A percentile compares a stretch with the other conserved stretches of the same genome.
Evolutionary conservation across 1,140 invertebrate species (phyloP).

Genomic region (Manduca sexta): DNA sequence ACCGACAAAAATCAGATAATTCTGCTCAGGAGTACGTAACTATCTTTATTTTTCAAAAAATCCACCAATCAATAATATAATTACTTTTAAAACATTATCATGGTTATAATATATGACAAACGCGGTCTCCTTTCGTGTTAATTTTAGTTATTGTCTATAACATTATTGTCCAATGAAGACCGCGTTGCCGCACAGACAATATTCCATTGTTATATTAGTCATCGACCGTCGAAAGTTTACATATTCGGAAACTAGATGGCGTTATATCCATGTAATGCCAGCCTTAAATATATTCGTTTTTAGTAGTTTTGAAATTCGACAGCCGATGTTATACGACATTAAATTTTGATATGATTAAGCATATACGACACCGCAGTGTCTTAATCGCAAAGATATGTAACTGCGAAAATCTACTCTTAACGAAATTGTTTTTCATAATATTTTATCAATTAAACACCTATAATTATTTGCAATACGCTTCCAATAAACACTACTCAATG

Average conservation of each 20-base stretch:
- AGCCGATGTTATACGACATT: neutral
- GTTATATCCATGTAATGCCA: too few species aligned
- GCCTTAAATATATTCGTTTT: too few species aligned
- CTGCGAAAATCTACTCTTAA: slow-evolving; percentile 27
- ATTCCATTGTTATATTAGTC: neutral
- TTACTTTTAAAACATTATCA: slow-evolving; percentile 3
- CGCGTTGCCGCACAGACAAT: neutral
- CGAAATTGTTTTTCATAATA: slow-evolving; percentile 19
- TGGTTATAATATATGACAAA: neutral
- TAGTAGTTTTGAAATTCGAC: too few species aligned
- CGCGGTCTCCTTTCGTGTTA: neutral
- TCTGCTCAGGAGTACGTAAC: slow-evolving; percentile 66
- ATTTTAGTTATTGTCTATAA: neutral
- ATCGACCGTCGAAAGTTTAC: neutral
- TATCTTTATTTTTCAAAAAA: slow-evolving; percentile 68
- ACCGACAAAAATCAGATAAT: slow-evolving; percentile 37
- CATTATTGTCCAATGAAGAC: slow-evolving; percentile 1
- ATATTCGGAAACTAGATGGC: neutral
- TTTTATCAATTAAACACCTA: slow-evolving; percentile 32
- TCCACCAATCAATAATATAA: slow-evolving; percentile 68
- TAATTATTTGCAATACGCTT: slow-evolving; percentile 46
- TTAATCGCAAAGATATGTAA: slow-evolving; percentile 31
- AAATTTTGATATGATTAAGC: slow-evolving; percentile 15
- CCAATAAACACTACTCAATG: slow-evolving; percentile 40
- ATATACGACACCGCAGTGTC: neutral